Conservation (phyloP, 2,797 vertebrate species). For the Sorex maritimensis region DNA sequence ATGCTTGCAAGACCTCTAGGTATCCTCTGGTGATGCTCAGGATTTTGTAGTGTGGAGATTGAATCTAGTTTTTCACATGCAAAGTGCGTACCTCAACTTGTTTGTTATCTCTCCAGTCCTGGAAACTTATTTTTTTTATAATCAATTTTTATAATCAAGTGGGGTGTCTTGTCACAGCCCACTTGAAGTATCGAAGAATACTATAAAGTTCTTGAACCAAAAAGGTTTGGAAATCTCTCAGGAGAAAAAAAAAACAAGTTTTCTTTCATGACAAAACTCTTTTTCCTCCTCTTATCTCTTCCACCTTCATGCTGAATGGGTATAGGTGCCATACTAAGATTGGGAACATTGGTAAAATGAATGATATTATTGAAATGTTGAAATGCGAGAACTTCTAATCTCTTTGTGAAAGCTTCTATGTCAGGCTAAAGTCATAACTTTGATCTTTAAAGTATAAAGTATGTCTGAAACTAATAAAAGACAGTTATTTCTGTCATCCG, state of each 20-base stretch:
- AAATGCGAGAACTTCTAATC: not conserved
- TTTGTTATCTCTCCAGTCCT: not conserved
- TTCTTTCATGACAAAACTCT: constrained; percentile 15
- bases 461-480: not conserved
- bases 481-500: not conserved
- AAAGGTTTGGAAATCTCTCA: constrained; percentile 24
- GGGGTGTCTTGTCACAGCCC: not conserved
- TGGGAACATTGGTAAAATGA: not conserved
- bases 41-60: too few species aligned
- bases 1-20: too few species aligned
- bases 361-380: not conserved
- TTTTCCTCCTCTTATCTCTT: not conserved
- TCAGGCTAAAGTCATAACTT: constrained; percentile 11
- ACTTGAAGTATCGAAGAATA: constrained; percentile 57
- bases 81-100: too few species aligned
- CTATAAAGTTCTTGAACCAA: not conserved
- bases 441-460: not conserved
- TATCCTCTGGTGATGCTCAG: too few species aligned
- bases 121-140: constrained; percentile 47
- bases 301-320: not conserved
- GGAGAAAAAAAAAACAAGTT: not conserved
- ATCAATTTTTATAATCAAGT: not conserved
- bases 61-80: too few species aligned
- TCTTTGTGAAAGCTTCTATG: not conserved
- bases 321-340: not conserved